phyloP scores from a whole-genome alignment of 1,140 invertebrate genomes.

The Artemia franciscana region DNA sequence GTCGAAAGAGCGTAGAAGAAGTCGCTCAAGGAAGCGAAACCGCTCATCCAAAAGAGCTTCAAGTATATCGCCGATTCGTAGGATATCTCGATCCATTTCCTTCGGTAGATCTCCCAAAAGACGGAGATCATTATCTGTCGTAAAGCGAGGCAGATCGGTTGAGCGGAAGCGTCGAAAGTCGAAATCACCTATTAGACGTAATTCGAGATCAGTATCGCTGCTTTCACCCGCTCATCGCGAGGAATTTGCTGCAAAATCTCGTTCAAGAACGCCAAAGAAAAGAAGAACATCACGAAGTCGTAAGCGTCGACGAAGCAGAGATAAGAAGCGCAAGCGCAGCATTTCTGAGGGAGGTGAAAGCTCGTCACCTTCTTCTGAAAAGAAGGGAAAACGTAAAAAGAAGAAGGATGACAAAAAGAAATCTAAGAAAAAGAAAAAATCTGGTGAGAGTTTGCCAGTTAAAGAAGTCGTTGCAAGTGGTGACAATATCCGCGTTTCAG shows the following conservation, averaged over 20 bases:
- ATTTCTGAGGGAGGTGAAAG: background rate
- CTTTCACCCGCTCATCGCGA: background rate
- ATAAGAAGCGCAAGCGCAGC: background rate
- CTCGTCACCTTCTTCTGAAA: background rate
- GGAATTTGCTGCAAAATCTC: background rate
- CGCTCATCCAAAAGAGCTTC: background rate
- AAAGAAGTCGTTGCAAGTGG: slow-evolving; percentile 78
- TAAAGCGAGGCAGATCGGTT: background rate
- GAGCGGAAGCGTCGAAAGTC: background rate
- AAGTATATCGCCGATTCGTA: background rate
- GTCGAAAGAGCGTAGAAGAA: background rate
- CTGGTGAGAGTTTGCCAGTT: slow-evolving; percentile 13
- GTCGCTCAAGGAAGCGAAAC: background rate
- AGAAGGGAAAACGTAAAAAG: slow-evolving; percentile 5
- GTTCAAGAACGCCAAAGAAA: background rate
- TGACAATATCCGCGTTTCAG: slow-evolving; percentile 70
- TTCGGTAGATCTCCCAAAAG: too few relatives aligned
- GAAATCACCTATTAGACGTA: background rate
- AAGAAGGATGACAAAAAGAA: slow-evolving; percentile 6
- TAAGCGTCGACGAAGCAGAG: background rate
- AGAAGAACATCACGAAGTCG: background rate
- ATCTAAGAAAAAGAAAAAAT: slow-evolving; percentile 10
- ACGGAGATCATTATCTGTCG: too few relatives aligned
- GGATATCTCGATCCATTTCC: background rate
- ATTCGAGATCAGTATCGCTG: background rate